Percentiles rank a stretch among this genome's conserved stretches.
Evolutionary conservation across 35 echinoderm and acorn worm genomes (phyloP).

Genomic region (Amphiura filiformis): DNA sequence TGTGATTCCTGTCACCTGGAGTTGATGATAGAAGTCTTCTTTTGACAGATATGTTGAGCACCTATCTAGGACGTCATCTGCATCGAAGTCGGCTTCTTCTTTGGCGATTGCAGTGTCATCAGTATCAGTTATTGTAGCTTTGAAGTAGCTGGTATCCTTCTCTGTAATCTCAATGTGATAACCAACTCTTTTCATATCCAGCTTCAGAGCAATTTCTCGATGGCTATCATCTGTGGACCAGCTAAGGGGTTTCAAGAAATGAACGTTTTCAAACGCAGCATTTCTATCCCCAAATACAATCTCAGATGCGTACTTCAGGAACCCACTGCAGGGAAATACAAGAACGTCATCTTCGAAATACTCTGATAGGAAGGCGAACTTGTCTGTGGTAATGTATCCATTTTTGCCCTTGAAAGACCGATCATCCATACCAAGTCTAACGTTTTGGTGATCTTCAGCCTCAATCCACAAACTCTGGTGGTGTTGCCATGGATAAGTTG

Average conservation of each 20-base stretch:
- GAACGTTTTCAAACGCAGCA: constrained; percentile 42
- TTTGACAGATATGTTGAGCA: constrained; percentile 24
- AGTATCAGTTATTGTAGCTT: constrained; percentile 5
- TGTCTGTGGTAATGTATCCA: constrained; percentile 60
- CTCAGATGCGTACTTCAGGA: constrained; percentile 63
- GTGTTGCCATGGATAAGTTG: constrained; percentile 85
- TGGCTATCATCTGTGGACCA: constrained; percentile 49
- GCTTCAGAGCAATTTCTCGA: constrained; percentile 47
- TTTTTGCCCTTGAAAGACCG: constrained; percentile 82
- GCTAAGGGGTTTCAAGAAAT: constrained; percentile 23
- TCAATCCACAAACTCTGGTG: constrained; percentile 61
- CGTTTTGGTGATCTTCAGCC: constrained; percentile 61
- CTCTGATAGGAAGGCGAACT: constrained; percentile 80
- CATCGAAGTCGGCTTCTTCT: constrained; percentile 12
- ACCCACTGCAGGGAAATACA: constrained; percentile 64
- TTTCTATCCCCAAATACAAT: constrained; percentile 24
- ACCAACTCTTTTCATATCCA: constrained; percentile 32
- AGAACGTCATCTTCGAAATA: constrained; percentile 46
- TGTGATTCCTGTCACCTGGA: constrained; percentile 48
- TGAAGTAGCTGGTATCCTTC: constrained; percentile 19
- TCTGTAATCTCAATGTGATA: constrained; percentile 34
- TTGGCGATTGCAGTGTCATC: neutral
- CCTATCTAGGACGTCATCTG: constrained; percentile 29
- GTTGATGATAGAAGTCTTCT: constrained; percentile 62
- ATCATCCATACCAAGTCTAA: constrained; percentile 77